Evolutionary conservation across 1,140 invertebrate species (phyloP), one percentile per base, ranked within the genome.

Genomic region (Psilanteris sp.): DNA sequence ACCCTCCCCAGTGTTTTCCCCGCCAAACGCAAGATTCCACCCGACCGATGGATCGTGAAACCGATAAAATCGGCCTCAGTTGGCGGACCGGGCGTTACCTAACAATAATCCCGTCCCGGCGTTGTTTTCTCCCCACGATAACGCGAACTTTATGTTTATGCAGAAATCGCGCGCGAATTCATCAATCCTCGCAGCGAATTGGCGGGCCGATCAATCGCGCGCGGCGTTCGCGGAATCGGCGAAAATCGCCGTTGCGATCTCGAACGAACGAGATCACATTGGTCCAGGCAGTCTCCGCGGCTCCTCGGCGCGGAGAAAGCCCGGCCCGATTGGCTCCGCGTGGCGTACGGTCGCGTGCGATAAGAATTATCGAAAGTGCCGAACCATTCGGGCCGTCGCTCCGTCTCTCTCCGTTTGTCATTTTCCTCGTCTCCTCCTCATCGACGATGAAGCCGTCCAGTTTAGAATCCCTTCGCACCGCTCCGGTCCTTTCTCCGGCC

Each of bases 331-430:
- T n/a, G n/a, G n/a, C n/a, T n/a, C n/a, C n/a, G n/a, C n/a, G n/a
- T n/a, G n/a, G n/a, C n/a, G n/a, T n/a, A n/a, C n/a, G n/a, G n/a
- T n/a, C n/a, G n/a, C n/a, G n/a, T n/a, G 52, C 64, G 50, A 68
- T 68, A 68, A 67, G 39, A 41, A 48, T 39, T 68, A 68, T 68
- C 50, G 64, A 68, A 68, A 68, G 64, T 68, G 4, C 24, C 41
- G 41, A 31, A 50, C 24, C 39, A 11, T 13, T 20, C 11, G 4
- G 5, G 13, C 13, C 13, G 8, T 9, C n/a, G n/a, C n/a, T n/a
- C n/a, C n/a, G n/a, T n/a, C n/a, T n/a, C n/a, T n/a, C n/a, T n/a
- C n/a, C n/a, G n/a, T 36, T 67, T 67, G 39, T 55, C 9, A 27
- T 8, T n/a, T n/a, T n/a, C n/a, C n/a, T n/a, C n/a, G n/a, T n/a